Evolutionary conservation across 1,140 invertebrate species (phyloP).

Genomic region (Philopotamus ludificatus): DNA sequence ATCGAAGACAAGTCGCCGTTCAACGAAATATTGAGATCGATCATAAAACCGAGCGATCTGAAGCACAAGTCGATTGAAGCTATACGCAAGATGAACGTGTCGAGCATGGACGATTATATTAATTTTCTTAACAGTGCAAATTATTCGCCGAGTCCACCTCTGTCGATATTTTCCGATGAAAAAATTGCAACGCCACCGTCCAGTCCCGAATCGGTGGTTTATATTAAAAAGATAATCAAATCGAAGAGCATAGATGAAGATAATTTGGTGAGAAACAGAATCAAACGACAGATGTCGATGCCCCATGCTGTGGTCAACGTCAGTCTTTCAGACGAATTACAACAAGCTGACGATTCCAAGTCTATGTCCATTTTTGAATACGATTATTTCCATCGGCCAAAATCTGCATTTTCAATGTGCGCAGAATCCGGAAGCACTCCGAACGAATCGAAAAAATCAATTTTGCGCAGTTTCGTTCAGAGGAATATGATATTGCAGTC

Average conservation of each 20-base stretch:
- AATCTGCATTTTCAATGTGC: no score
- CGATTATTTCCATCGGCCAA: constrained; percentile 28
- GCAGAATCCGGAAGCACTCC: constrained; percentile 20
- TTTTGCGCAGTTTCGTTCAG: constrained; percentile 35
- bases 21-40: constrained; percentile 48
- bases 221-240: constrained; percentile 10
- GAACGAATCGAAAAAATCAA: constrained; percentile 28
- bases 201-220: background rate
- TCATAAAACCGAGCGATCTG: constrained; percentile 44
- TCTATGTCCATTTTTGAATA: constrained; percentile 33
- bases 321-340: constrained; percentile 36
- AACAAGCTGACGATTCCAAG: constrained; percentile 32
- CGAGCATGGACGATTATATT: constrained; percentile 36
- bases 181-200: constrained; percentile 11
- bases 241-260: constrained; percentile 32
- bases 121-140: constrained; percentile 31
- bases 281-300: constrained; percentile 24
- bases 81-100: constrained; percentile 27
- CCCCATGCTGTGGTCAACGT: constrained; percentile 16
- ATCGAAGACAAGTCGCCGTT: constrained; percentile 49
- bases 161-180: constrained; percentile 37
- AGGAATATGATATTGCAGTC: constrained; percentile 38
- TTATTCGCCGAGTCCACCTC: constrained; percentile 31
- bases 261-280: constrained; percentile 3
- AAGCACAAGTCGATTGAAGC: constrained; percentile 27